phyloP scores from a whole-genome alignment of 2,113 vertebrate genomes.

The Equus quagga region DNA sequence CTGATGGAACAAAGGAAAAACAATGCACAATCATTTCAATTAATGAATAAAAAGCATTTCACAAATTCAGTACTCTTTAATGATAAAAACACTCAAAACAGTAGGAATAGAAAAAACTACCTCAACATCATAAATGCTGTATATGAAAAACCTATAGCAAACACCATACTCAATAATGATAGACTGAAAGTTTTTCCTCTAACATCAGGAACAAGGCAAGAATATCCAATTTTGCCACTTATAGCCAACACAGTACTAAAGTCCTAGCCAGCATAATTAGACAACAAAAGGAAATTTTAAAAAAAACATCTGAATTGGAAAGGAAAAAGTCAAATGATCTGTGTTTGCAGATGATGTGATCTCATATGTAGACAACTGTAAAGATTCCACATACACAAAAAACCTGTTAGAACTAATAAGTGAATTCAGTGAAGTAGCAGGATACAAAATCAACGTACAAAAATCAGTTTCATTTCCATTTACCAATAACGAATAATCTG shows the following conservation, averaged over 20 bases:
- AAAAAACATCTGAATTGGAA: background rate
- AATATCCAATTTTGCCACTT: background rate
- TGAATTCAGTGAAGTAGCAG: background rate
- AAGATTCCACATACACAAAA: background rate
- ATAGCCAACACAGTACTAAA: background rate
- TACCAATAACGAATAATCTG: background rate
- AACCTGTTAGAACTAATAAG: background rate
- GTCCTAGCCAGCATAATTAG: background rate
- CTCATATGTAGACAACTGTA: background rate
- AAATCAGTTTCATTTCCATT: background rate
- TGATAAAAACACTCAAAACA: background rate
- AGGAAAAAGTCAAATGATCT: background rate
- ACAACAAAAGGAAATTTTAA: background rate
- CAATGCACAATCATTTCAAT: background rate
- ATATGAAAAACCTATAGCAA: background rate
- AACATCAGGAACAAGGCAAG: background rate
- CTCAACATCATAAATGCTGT: background rate
- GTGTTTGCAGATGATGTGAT: background rate
- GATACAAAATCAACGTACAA: background rate
- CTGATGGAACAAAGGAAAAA: background rate
- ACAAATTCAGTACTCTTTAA: background rate
- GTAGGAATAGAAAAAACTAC: background rate
- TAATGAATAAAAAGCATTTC: background rate
- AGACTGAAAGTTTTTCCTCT: background rate
- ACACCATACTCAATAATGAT: background rate